A percentile compares a stretch with the other conserved stretches of the same genome.
phyloP scores from a whole-genome alignment of 1,140 invertebrate species.

The Mactra quadrangularis region DNA sequence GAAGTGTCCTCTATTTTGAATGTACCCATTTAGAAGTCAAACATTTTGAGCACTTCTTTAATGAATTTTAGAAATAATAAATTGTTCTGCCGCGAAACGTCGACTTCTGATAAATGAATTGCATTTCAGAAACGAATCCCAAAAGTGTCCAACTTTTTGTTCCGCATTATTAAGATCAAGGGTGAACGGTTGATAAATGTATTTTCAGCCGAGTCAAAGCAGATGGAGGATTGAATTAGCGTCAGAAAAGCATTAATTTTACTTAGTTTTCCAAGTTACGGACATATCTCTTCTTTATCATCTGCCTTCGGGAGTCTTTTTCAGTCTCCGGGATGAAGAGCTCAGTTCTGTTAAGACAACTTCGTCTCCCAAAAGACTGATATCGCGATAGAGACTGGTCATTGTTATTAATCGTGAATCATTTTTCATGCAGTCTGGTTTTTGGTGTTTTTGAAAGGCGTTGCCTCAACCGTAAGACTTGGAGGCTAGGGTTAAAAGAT shows the following conservation, averaged over 20 bases:
- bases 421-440: constrained; percentile 31
- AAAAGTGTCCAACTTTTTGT: constrained; percentile 59
- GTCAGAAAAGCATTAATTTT: constrained; percentile 61
- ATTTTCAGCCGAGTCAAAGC: constrained; percentile 34
- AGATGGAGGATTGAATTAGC: constrained; percentile 53
- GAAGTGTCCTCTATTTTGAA: no score
- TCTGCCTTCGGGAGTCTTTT: constrained; percentile 32
- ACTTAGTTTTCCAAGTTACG: constrained; percentile 45
- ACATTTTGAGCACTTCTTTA: constrained; percentile 22
- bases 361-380: constrained; percentile 11
- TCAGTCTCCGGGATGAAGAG: constrained; percentile 18
- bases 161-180: constrained; percentile 41
- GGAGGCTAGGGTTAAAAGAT: constrained; percentile 3
- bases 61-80: constrained; percentile 47
- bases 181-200: constrained; percentile 56
- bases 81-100: constrained; percentile 15
- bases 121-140: constrained; percentile 59
- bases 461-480: constrained; percentile 12
- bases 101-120: constrained; percentile 42
- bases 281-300: constrained; percentile 49
- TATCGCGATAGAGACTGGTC: constrained; percentile 29
- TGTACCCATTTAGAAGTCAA: no score
- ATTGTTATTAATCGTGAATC: constrained; percentile 47
- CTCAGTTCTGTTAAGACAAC: constrained; percentile 43
- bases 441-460: constrained; percentile 33